These are phyloP conservation scores for Microchirus variegatus DNA, from an alignment of 2,797 vertebrate genomes.

Conservation along the genomic window DNA sequence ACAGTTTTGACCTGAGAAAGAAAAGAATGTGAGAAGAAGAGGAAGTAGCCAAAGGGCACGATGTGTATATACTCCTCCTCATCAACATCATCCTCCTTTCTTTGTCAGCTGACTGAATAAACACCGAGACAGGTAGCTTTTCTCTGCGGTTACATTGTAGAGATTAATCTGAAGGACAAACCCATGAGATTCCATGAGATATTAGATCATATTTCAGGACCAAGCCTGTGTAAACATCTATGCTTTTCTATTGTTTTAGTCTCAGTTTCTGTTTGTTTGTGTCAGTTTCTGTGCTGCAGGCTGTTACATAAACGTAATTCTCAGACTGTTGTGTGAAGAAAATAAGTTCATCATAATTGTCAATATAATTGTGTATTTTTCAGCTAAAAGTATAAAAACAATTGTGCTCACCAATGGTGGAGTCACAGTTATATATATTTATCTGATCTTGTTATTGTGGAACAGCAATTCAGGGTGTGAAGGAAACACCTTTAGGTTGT, in stretches of 20 bases:
- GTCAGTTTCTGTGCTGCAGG: background rate
- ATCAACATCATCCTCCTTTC: conserved; percentile 7
- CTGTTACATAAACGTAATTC: background rate
- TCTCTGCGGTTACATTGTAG: conserved; percentile 13
- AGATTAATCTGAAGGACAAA: conserved; percentile 4
- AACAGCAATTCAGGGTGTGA: too few species aligned
- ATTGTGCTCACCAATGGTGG: too few species aligned
- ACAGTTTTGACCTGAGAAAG: conserved; percentile 35
- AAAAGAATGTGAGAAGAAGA: conserved; percentile 22
- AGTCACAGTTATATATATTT: too few species aligned
- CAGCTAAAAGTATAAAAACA: too few species aligned
- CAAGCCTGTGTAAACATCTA: background rate
- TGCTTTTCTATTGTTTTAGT: background rate
- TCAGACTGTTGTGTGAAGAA: too few species aligned
- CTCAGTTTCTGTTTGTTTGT: background rate
- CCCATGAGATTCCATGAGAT: conserved; percentile 53
- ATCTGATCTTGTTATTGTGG: too few species aligned
- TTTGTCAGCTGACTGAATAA: conserved; percentile 39
- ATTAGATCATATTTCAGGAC: conserved; percentile 37
- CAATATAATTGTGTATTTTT: too few species aligned
- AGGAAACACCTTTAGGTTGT: too few species aligned
- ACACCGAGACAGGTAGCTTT: conserved; percentile 36
- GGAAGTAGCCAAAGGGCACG: conserved; percentile 39
- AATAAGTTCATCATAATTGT: too few species aligned
- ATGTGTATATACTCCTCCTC: conserved; percentile 3